Conservation (phyloP, 1,140 invertebrate genomes). For the Brachionus manjavacas region DNA sequence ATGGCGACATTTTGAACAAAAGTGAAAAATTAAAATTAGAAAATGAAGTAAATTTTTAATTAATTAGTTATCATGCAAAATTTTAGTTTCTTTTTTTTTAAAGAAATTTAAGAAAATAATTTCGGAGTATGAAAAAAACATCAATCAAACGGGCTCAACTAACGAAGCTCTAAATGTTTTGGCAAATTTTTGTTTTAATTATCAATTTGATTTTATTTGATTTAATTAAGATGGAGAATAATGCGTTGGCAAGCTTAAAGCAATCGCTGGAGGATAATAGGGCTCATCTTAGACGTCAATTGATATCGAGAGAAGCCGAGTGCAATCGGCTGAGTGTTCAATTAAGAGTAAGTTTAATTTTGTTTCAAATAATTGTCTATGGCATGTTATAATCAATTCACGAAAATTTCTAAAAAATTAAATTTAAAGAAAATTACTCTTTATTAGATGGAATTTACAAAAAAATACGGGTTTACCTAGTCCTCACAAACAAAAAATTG, state of each 20-base stretch:
- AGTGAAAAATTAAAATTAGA: not conserved
- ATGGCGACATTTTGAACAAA: not conserved
- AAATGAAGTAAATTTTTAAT: constrained; percentile 20
- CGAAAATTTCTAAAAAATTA: too few relatives aligned
- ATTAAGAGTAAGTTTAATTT: constrained; percentile 48
- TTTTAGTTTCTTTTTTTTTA: not conserved
- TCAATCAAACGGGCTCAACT: not conserved
- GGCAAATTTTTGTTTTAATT: not conserved
- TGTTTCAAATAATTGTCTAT: not conserved
- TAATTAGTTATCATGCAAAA: not conserved
- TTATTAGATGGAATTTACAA: too few relatives aligned
- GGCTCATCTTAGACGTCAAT: constrained; percentile 56
- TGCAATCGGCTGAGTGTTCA: constrained; percentile 55
- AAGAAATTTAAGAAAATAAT: constrained; percentile 14
- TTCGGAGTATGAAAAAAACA: constrained; percentile 15
- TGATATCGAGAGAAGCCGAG: constrained; percentile 55
- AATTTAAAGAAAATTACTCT: too few relatives aligned
- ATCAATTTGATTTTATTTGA: not conserved
- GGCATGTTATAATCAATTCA: too few relatives aligned
- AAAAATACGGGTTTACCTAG: too few relatives aligned
- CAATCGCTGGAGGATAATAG: constrained; percentile 53
- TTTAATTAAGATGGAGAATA: constrained; percentile 46
- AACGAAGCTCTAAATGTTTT: constrained; percentile 20
- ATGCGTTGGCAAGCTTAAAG: constrained; percentile 51
- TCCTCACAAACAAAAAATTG: too few relatives aligned